These are phyloP conservation scores for Atherix ibis DNA, from an alignment of 2,888 invertebrate genomes.

Conservation along the genomic window DNA sequence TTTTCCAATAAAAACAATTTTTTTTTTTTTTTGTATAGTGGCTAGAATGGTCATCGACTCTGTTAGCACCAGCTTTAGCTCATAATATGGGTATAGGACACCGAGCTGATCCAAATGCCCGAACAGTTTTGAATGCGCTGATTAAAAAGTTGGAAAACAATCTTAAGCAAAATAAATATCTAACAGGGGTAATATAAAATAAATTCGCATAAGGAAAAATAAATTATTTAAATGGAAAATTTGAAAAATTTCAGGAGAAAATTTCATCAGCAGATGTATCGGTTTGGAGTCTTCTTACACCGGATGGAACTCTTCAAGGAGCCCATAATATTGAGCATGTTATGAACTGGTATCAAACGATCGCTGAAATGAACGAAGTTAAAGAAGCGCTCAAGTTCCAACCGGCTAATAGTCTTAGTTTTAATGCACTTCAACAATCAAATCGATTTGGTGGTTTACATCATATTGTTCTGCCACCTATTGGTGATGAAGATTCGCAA, in stretches of 20 bases:
- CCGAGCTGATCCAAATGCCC: conserved; percentile 38
- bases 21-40: conserved; percentile 32
- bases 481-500: conserved; percentile 20
- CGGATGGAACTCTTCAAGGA: conserved; percentile 45
- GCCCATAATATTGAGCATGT: conserved; percentile 38
- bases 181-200: conserved; percentile 39
- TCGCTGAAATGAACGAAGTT: conserved; percentile 39
- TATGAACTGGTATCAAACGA: conserved; percentile 42
- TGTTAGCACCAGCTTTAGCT: conserved; percentile 41
- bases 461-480: conserved; percentile 29
- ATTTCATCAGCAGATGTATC: conserved; percentile 52
- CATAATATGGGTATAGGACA: conserved; percentile 36
- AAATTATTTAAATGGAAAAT: no score
- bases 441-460: conserved; percentile 34
- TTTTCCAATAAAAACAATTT: background rate
- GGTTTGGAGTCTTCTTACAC: conserved; percentile 58
- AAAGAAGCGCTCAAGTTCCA: conserved; percentile 33
- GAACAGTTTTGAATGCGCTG: conserved; percentile 38
- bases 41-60: conserved; percentile 49
- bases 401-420: conserved; percentile 24
- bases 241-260: conserved; percentile 36
- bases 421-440: conserved; percentile 32
- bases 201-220: no score
- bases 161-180: conserved; percentile 37
- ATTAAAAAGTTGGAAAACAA: conserved; percentile 41